These are phyloP conservation scores for Pantala flavescens DNA, from an alignment of 1,140 invertebrate genomes.

Conservation along the genomic window DNA sequence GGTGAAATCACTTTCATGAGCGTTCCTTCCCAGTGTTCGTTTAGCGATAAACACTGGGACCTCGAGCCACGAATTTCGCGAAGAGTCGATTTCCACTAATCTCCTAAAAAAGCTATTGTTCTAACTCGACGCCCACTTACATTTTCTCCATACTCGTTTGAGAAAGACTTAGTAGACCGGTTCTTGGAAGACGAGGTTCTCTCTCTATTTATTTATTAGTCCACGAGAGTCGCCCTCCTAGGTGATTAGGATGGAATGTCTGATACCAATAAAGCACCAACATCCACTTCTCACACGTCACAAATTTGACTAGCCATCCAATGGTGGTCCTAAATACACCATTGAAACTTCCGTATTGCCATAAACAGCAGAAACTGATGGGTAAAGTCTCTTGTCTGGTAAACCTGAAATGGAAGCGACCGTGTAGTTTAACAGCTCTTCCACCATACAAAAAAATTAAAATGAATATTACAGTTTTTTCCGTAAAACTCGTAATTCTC, in stretches of 20 bases:
- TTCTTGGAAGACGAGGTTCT: constrained; percentile 5
- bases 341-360: constrained; percentile 99
- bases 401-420: constrained; percentile 52
- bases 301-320: constrained; percentile 64
- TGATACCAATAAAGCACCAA: not conserved
- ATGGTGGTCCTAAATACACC: constrained; percentile 91
- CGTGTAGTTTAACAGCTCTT: not conserved
- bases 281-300: not conserved
- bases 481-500: constrained; percentile 19
- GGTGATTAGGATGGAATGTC: not conserved
- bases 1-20: not conserved
- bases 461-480: not conserved
- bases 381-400: constrained; percentile 87
- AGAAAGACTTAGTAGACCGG: constrained; percentile 2
- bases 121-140: no score
- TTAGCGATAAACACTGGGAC: not conserved
- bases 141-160: not conserved
- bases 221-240: constrained; percentile 1
- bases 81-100: not conserved
- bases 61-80: not conserved
- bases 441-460: not conserved
- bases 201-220: not conserved
- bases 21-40: not conserved
- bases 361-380: constrained; percentile 94
- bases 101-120: no score